Percentiles rank a stretch among this genome's conserved stretches.
Conservation (phyloP, 2,797 vertebrate genomes). For the Halcyon chelicuti region DNA sequence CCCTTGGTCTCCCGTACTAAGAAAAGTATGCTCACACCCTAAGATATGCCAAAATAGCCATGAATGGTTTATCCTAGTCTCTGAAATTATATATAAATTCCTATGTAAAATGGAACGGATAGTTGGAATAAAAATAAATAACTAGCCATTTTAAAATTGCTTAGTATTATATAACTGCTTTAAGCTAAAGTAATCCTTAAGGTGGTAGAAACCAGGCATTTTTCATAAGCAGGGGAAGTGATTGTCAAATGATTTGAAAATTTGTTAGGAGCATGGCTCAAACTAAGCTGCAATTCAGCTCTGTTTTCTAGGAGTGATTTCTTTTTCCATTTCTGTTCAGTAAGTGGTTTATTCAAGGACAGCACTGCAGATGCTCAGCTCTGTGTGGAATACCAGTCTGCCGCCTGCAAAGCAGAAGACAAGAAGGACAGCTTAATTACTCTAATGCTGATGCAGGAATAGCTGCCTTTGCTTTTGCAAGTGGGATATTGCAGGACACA, state of each 20-base stretch:
- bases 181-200: not conserved
- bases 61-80: not conserved
- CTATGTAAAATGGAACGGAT: not conserved
- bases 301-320: not conserved
- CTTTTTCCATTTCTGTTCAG: conserved; percentile 10
- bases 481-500: conserved; percentile 31
- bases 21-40: not conserved
- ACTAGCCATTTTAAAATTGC: not conserved
- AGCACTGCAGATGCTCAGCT: conserved; percentile 56
- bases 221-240: not conserved
- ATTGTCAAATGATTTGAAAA: not conserved
- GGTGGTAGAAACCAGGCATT: not conserved
- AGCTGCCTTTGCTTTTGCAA: conserved; percentile 54
- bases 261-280: not conserved
- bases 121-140: not conserved
- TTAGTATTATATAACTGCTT: not conserved
- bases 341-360: conserved; percentile 40
- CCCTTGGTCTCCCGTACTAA: not conserved
- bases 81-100: not conserved
- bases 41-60: not conserved
- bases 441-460: conserved; percentile 46
- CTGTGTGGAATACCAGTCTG: conserved; percentile 48
- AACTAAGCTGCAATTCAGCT: not conserved
- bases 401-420: conserved; percentile 61
- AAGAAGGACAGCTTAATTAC: conserved; percentile 63